phyloP scores from a whole-genome alignment of 2,113 vertebrate genomes.

The Anhinga rufa region DNA sequence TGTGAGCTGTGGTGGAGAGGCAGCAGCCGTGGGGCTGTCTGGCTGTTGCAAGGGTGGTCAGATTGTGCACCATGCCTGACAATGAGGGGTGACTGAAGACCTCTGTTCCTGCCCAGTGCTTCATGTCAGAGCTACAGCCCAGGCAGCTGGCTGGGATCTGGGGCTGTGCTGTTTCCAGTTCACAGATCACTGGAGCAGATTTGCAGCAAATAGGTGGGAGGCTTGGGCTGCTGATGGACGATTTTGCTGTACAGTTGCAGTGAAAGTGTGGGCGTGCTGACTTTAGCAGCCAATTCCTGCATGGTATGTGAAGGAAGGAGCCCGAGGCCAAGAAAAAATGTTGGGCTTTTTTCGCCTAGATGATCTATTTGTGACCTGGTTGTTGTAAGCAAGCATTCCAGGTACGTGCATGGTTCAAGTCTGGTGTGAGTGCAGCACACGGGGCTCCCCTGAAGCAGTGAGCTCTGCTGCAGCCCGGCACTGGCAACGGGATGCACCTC shows the following conservation, averaged over 20 bases:
- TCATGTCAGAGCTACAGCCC: background rate
- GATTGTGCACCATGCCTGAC: background rate
- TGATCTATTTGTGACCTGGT: background rate
- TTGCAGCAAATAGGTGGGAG: background rate
- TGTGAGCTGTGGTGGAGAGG: background rate
- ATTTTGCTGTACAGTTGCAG: background rate
- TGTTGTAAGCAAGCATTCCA: background rate
- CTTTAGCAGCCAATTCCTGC: background rate
- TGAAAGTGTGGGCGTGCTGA: background rate
- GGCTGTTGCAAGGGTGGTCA: background rate
- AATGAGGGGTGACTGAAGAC: background rate
- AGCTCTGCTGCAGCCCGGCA: background rate
- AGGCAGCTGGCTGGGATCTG: background rate
- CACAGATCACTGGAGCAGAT: background rate
- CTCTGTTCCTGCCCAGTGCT: background rate
- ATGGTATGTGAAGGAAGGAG: background rate
- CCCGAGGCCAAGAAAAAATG: background rate
- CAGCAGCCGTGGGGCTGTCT: background rate
- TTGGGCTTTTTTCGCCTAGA: background rate
- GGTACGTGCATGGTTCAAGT: rapidly evolving
- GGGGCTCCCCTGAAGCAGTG: background rate
- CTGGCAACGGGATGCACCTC: background rate
- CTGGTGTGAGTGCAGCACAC: background rate
- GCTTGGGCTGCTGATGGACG: background rate
- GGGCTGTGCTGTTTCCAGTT: background rate